Percentiles rank a stretch among this genome's conserved stretches.
phyloP scores from a whole-genome alignment of 1,140 invertebrate species.

The Cherax destructor region DNA sequence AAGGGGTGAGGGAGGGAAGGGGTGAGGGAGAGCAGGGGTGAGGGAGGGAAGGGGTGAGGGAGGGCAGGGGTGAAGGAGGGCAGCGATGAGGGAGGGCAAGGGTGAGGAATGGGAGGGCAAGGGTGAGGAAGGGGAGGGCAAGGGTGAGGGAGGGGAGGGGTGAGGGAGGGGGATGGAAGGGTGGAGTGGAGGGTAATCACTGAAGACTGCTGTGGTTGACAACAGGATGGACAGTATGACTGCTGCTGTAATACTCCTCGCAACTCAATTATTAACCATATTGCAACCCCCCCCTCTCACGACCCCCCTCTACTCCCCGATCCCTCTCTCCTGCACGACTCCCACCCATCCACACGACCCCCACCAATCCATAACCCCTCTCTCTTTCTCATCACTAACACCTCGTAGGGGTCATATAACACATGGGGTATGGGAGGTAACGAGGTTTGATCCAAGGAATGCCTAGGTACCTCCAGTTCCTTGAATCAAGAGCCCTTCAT shows the following conservation, averaged over 20 bases:
- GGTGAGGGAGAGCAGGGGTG: neutral
- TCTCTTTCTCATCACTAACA: too few relatives aligned
- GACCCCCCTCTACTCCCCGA: neutral
- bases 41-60: neutral
- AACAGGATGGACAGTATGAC: conserved; percentile 23
- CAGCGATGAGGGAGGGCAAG: neutral
- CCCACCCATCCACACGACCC: neutral
- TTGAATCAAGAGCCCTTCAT: too few relatives aligned
- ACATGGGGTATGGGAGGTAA: too few relatives aligned
- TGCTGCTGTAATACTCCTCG: conserved; percentile 28
- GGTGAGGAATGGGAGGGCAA: neutral
- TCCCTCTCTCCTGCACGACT: neutral
- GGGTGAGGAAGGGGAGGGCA: neutral
- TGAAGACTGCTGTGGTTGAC: neutral
- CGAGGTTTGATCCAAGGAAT: too few relatives aligned
- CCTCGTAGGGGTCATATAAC: too few relatives aligned
- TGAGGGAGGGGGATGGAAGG: neutral
- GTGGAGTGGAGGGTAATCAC: conserved; percentile 17
- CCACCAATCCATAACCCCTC: neutral
- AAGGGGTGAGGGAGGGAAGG: neutral
- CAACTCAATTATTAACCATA: conserved; percentile 39
- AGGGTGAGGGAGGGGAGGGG: neutral
- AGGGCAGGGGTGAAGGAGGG: neutral
- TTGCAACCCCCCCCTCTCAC: neutral
- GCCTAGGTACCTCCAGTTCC: too few relatives aligned